Evolutionary conservation across 2,113 vertebrate genomes (phyloP), one percentile per base, ranked within the genome.

Genomic region (Tupaia chinensis): DNA sequence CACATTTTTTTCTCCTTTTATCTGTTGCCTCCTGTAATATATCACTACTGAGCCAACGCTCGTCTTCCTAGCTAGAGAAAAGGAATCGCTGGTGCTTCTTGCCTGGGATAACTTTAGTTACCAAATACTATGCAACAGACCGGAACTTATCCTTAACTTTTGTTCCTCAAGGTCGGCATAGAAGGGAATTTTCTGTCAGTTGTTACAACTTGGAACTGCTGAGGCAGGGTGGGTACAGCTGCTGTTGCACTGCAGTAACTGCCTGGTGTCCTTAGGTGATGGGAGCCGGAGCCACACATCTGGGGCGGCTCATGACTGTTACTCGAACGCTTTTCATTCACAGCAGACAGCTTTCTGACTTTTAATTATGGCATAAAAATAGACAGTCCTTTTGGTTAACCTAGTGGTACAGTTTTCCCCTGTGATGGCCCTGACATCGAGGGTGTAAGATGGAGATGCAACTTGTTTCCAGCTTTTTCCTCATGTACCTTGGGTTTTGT

Each of bases 311-410:
- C 4, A 7, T 83, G 87, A 34, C 82, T 92, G 23, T 79, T 83
- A 86, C 61, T 77, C 92, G n/a, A 92, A 84, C 93, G 90, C 60
- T 82, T 95, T 76, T 29, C 16, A 56, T 95, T 95, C 60, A 53
- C 85, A 88, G 60, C 32, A 87, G 65, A 9, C 11, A 73, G 66
- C 69, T 73, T 94, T 93, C 76, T 95, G 73, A 70, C 74, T 89
- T 93, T 82, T 68, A 82, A 69, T 78, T 86, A 73, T 65, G 60
- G 74, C 85, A 16, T 73, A 69, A 84, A 82, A 92, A 87, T 72
- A 81, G 83, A 72, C 5, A n/a, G 69, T 81, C 87, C 56, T 56
- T 89, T 79, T 32, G 29, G 32, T 87, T 78, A 82, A 56, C 76
- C 65, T 2, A 2, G 29, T 23, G 56, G 23, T 7, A 72, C 32